Evolutionary conservation across 2,888 invertebrate species (phyloP).

Genomic region (Pinctada fucata): DNA sequence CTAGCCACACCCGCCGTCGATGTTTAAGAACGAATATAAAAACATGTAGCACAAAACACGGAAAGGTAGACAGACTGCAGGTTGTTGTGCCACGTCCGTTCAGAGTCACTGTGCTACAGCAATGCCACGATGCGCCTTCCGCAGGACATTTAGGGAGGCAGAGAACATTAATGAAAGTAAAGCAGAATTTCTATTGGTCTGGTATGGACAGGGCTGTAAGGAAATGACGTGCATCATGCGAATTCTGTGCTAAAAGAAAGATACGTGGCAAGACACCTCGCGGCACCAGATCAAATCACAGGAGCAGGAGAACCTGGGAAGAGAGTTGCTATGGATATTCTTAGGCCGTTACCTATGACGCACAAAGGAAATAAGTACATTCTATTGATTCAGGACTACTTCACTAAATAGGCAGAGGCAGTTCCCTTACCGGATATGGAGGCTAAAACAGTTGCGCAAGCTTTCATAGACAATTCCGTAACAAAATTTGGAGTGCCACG

Average conservation of each 20-base stretch:
- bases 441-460: too few relatives aligned
- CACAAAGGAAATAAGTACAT: neutral
- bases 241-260: neutral
- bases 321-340: neutral
- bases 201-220: too few relatives aligned
- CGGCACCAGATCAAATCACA: neutral
- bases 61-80: neutral
- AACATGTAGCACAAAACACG: neutral
- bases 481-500: too few relatives aligned
- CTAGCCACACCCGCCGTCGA: too few relatives aligned
- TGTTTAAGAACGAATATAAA: neutral
- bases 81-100: neutral
- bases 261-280: neutral
- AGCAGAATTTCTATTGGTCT: too few relatives aligned
- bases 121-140: neutral
- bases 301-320: neutral
- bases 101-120: neutral
- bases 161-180: too few relatives aligned
- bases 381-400: too few relatives aligned
- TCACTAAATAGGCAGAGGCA: too few relatives aligned
- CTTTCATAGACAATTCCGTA: too few relatives aligned
- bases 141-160: neutral
- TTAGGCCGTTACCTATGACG: neutral
- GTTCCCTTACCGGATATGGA: too few relatives aligned
- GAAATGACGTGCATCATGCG: too few relatives aligned